Evolutionary conservation across 2,888 invertebrate species (phyloP), one percentile per base, ranked within the genome.

Genomic region (Apodemia mormo): DNA sequence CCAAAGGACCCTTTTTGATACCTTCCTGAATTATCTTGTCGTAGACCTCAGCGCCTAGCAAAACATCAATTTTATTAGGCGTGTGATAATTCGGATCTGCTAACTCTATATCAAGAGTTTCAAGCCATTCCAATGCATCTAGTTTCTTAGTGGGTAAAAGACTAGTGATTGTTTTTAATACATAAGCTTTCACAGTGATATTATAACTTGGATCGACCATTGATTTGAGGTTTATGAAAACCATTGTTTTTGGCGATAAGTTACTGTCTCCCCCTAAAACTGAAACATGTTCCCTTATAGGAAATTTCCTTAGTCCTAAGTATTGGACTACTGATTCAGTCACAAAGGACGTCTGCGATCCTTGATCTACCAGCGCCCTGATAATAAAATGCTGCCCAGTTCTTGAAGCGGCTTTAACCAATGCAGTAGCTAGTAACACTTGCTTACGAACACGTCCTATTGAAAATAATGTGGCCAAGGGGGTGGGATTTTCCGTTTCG

Each of bases 261-360:
- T 14, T 14, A 14, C 45, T 45, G 14, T 45, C 45, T 45, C 45
- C 45, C 14, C 45, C 45, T 45, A 45, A 45, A 45, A 45, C 45
- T 45, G 45, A 45, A 45, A 45, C 45, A 45, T 45, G 45, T 45
- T 45, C 12, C 45, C 45, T 12, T 12, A 52, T n/a, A 52, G 52
- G 52, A n/a, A 52, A 52, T 52, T 52, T 52, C 52, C 7, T 14
- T n/a, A 52, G 52, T n/a, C 52, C 52, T 52, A 52, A n/a, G 52
- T 52, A 52, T 52, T 52, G 52, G 5, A 37, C 65, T 22, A 52
- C 52, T n/a, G 52, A 52, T 52, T 52, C 52, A 52, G 52, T 52
- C 14, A 52, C 52, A 52, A 52, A 52, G 52, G 52, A 52, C 12
- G n/a, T 64, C 33, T 52, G 52, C 52, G 52, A 52, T 7, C 52